Base-by-base conservation (phyloP, 2,888 invertebrate species). In the Lingula anatina region DNA sequence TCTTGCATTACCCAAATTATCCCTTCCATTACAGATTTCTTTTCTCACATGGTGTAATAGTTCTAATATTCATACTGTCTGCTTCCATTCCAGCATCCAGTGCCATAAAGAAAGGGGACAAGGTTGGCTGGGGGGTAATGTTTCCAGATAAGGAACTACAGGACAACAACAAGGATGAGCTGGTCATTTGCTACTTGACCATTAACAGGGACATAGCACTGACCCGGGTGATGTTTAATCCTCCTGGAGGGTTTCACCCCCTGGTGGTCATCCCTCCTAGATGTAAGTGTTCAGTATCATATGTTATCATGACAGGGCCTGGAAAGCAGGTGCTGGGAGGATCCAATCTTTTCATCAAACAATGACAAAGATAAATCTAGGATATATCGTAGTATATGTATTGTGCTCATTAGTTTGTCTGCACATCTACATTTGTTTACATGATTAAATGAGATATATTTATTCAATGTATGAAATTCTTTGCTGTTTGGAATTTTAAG, bases 151-250 rank as follows among this genome's bases (percentile, higher is more conserved):
- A 39, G 12, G 21, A 36, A 20, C 44, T 47, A 7, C 41, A 55
- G 24, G 56, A 64, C 9, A 62, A 63, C 15, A 46, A 46, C 18
- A 59, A 59, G 23, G 62, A 69, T 26, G 62, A 66, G 48, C 60
- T 73, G 35, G 65, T 72, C 40, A 64, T 73, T 39, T 70, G 70
- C 46, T 73, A 71, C 55, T 60, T 73, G 43, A 68, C 70, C 7
- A 65, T 71, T 41, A 70, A 73, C 55, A 60, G 68, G 12, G 62
- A 63, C 36, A 65, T 73, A 20, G 62, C 61, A 18, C 53, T 71
- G 35, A 64, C 67, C 12, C 55, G 71, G 24, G 71, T 71, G 43
- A 54, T 71, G 46, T 68, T 62, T 50, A 66, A 70, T 47, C 73
- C 73, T 1, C 65, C 66, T 2, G 73, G 73, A 18, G 73, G 73